A percentile compares a stretch with the other conserved stretches of the same genome.
Conservation (phyloP, 2,888 invertebrate species). For the Mythimna ferrago region DNA sequence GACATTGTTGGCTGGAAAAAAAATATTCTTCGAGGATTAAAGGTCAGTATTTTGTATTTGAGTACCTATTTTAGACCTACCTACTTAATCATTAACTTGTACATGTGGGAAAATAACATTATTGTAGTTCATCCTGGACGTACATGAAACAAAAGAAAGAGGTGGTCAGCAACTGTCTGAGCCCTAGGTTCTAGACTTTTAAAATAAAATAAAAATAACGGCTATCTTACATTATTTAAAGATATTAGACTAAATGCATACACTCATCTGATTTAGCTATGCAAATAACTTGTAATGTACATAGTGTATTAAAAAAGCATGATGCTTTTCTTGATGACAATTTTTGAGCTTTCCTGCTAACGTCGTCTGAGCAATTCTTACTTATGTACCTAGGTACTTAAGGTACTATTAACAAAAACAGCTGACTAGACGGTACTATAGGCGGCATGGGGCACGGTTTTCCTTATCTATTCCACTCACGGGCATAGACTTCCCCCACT, state of each 20-base stretch:
- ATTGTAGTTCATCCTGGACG: neutral
- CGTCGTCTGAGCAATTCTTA: neutral
- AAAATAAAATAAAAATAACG: no score
- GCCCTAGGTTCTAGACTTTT: neutral
- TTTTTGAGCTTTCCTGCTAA: neutral
- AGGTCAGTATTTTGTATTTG: constrained; percentile 21
- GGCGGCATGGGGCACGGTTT: no score
- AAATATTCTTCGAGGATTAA: neutral
- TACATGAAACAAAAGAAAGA: neutral
- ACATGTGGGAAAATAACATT: neutral
- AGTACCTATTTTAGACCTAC: neutral
- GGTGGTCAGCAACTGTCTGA: neutral
- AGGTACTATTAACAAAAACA: no score
- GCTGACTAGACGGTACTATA: no score
- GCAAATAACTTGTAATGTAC: no score
- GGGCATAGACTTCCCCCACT: no score
- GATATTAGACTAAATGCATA: no score
- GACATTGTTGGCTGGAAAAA: neutral
- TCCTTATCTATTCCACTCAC: no score
- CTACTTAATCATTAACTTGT: neutral
- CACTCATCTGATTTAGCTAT: no score
- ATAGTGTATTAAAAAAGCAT: neutral
- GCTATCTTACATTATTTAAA: neutral
- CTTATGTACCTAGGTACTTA: no score
- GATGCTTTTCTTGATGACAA: neutral